Conservation (phyloP, 64 coral and sea anemone species). For the Actinia tenebrosa region DNA sequence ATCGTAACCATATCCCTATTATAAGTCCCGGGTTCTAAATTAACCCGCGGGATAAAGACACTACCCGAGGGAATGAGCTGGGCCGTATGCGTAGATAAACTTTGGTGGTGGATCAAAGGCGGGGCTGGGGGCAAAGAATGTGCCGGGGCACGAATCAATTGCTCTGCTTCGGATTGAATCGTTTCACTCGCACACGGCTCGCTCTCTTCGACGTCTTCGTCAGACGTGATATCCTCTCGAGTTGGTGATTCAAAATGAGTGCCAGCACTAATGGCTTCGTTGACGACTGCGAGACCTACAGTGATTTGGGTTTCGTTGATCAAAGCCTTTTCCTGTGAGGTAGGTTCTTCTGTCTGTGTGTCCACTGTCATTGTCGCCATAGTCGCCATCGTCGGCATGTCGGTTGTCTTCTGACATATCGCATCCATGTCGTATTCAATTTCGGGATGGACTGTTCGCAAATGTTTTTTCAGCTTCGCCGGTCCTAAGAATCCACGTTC, state of each 20-base stretch:
- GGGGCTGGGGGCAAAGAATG: slow-evolving; percentile 1
- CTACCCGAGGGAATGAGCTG: not conserved
- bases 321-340: not conserved
- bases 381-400: slow-evolving; percentile 20
- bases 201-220: not conserved
- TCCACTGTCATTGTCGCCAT: not conserved
- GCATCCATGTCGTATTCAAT: not conserved
- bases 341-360: not conserved
- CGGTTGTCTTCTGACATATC: not conserved
- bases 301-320: not conserved
- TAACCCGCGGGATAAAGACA: not conserved
- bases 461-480: slow-evolving; percentile 79
- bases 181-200: not conserved
- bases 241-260: not conserved
- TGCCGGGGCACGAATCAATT: not conserved
- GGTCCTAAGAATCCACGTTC: slow-evolving; percentile 91
- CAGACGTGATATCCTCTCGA: not conserved
- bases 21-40: not conserved
- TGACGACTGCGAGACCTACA: not conserved
- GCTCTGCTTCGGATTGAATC: not conserved
- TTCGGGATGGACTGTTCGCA: slow-evolving; percentile 46
- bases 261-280: not conserved
- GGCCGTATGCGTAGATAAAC: too few relatives aligned
- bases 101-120: not conserved
- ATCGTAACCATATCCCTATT: slow-evolving; percentile 9